Percentiles rank a stretch among this genome's conserved stretches.
These are phyloP conservation scores for Rhynchomys soricoides DNA, from an alignment of 2,113 vertebrate genomes.

Conservation along the genomic window DNA sequence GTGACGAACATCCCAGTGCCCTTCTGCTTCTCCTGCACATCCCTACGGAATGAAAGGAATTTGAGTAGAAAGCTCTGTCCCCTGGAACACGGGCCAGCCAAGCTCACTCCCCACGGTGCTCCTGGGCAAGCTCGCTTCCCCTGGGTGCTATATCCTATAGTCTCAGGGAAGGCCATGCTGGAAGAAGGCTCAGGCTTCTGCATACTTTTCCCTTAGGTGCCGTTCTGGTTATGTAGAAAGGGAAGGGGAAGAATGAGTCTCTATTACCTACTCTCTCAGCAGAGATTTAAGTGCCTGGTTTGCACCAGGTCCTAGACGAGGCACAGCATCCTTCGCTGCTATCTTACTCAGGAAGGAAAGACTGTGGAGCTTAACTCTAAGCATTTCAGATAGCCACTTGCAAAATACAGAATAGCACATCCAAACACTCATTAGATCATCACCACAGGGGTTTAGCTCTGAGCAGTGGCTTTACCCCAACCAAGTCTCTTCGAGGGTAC, in stretches of 20 bases:
- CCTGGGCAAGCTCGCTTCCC: neutral
- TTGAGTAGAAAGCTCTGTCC: neutral
- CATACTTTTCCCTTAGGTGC: neutral
- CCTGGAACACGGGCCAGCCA: too few relatives aligned
- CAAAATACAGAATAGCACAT: neutral
- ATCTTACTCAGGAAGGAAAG: neutral
- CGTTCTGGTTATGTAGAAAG: neutral
- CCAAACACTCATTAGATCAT: neutral
- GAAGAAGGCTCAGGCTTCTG: neutral
- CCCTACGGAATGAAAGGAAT: neutral
- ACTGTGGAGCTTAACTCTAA: neutral
- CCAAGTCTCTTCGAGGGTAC: neutral
- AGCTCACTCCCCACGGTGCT: too few relatives aligned
- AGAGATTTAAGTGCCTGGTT: constrained; percentile 6
- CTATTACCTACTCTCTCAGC: constrained; percentile 25
- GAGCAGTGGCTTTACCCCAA: neutral
- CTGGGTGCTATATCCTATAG: neutral
- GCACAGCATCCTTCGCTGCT: neutral
- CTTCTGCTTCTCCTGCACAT: neutral
- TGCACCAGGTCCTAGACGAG: neutral
- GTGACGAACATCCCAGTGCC: neutral
- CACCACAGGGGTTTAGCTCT: neutral
- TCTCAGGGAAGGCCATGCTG: neutral
- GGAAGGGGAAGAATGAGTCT: neutral
- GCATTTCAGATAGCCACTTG: constrained; percentile 1